A percentile compares a stretch with the other conserved stretches of the same genome.
Evolutionary conservation across 2,797 vertebrate species (phyloP).

Genomic region (Tokudaia muenninki): DNA sequence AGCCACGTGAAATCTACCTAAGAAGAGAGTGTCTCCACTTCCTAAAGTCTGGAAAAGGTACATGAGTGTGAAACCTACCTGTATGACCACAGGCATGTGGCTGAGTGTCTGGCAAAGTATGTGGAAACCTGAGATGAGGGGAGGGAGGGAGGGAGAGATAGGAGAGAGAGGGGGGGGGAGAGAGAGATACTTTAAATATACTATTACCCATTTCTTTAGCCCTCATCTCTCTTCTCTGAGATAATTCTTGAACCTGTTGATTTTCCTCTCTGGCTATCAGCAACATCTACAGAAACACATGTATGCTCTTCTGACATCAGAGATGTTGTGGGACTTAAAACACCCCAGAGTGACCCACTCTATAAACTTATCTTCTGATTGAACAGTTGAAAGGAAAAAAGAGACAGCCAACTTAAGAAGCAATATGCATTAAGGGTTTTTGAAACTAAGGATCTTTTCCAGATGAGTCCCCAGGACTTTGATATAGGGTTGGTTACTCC

Average conservation of each 20-base stretch:
- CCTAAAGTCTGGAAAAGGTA: not conserved
- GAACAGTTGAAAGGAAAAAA: not conserved
- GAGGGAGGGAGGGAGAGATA: not conserved
- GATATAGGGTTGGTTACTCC: fast-evolving
- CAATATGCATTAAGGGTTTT: not conserved
- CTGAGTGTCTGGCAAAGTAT: not conserved
- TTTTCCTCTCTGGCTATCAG: not conserved
- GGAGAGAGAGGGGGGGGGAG: too few relatives aligned
- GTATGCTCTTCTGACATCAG: not conserved
- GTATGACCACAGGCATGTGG: not conserved
- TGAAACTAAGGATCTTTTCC: not conserved
- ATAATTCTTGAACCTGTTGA: not conserved
- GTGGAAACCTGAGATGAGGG: not conserved
- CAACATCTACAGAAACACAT: not conserved
- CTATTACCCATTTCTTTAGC: too few relatives aligned
- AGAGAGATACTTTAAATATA: too few relatives aligned
- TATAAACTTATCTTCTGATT: too few relatives aligned
- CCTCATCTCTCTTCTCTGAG: not conserved
- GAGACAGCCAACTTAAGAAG: not conserved
- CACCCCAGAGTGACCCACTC: too few relatives aligned
- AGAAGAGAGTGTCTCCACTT: not conserved
- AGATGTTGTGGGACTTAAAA: not conserved
- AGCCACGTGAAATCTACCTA: not conserved
- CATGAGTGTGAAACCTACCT: not conserved
- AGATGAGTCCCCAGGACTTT: not conserved